Percentiles rank a stretch among this genome's conserved stretches.
Evolutionary conservation across 2,797 vertebrate species (phyloP).

Genomic region (Sylvilagus floridanus): DNA sequence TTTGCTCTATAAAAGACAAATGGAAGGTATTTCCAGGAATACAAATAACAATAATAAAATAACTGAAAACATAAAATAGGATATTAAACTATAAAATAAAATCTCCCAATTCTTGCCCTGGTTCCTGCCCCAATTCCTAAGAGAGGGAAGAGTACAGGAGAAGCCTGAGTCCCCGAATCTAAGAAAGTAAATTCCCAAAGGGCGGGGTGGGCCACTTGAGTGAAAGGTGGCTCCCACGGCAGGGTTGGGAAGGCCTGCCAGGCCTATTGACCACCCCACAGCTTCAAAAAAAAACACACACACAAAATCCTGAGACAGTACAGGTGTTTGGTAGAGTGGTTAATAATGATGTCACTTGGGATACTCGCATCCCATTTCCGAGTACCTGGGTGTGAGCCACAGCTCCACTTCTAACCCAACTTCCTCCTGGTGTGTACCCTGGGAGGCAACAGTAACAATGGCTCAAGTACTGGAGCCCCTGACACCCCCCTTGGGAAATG

Average conservation of each 20-base stretch:
- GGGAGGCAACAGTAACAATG: no score
- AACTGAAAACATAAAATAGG: conserved; percentile 41
- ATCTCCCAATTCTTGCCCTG: neutral
- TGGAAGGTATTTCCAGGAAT: conserved; percentile 68
- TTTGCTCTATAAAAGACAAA: conserved; percentile 61
- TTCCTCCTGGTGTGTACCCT: no score
- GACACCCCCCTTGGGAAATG: no score
- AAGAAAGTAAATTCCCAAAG: neutral
- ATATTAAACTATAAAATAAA: conserved; percentile 20
- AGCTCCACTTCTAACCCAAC: no score
- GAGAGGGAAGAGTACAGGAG: neutral
- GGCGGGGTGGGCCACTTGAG: neutral
- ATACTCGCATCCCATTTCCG: no score
- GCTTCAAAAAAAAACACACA: neutral
- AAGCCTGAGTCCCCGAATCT: neutral
- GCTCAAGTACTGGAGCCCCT: no score
- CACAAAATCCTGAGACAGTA: neutral
- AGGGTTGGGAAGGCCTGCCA: neutral
- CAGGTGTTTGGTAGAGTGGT: no score
- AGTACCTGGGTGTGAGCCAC: no score
- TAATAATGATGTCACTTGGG: no score
- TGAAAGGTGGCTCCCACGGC: neutral
- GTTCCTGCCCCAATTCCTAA: neutral
- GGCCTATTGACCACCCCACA: neutral
- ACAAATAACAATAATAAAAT: conserved; percentile 33